Conservation (phyloP, 2,113 vertebrate species). For the Festucalex cinctus region DNA sequence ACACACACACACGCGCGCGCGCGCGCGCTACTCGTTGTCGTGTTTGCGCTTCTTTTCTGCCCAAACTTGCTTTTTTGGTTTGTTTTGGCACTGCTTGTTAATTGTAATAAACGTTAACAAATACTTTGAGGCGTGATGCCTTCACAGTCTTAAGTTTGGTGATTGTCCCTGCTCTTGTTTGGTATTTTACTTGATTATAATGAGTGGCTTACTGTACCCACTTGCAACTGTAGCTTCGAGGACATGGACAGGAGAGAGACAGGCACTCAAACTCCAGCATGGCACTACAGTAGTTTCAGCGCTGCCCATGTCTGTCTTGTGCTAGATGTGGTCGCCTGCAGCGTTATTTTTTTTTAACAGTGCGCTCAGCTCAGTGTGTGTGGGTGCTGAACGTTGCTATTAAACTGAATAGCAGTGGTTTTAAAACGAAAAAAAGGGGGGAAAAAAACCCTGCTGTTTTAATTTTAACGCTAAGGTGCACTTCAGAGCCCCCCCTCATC, state of each 20-base stretch:
- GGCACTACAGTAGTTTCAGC: slow-evolving; percentile 37
- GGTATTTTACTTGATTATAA: background rate
- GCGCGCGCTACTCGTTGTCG: background rate
- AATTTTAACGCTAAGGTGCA: slow-evolving; percentile 19
- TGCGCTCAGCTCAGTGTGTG: slow-evolving; percentile 22
- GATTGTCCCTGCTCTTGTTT: background rate
- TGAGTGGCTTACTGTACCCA: background rate
- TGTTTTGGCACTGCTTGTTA: background rate
- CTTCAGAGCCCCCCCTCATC: background rate
- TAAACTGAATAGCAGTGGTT: slow-evolving; percentile 20
- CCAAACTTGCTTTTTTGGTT: background rate
- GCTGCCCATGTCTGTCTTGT: slow-evolving; percentile 34
- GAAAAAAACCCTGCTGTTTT: slow-evolving; percentile 34
- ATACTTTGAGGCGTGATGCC: background rate
- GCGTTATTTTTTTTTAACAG: slow-evolving; percentile 32
- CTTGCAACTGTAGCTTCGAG: background rate
- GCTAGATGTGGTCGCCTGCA: slow-evolving; percentile 50
- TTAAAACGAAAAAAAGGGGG: background rate
- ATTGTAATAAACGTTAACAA: background rate
- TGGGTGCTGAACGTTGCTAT: slow-evolving; percentile 16
- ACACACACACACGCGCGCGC: too few relatives aligned
- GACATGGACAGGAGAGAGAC: slow-evolving; percentile 5
- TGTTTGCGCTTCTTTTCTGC: background rate
- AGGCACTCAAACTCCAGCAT: slow-evolving; percentile 38
- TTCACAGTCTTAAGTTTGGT: background rate